Percentiles rank a stretch among this genome's conserved stretches.
Conservation (phyloP, 2,113 vertebrate genomes). For the Stomatorhinus ivindoensis region DNA sequence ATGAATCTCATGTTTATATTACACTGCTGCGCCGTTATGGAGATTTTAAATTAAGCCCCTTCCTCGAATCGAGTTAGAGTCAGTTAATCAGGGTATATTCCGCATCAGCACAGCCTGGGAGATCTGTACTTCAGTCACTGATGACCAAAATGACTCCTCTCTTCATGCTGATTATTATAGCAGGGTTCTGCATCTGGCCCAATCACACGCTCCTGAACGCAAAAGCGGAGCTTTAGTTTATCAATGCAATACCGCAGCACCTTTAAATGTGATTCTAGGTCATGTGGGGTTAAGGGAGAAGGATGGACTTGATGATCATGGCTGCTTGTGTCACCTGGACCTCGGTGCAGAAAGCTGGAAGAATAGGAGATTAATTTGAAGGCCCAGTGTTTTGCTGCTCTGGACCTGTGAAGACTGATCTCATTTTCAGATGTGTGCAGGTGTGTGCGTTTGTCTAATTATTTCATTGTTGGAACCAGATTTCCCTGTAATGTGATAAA, state of each 20-base stretch:
- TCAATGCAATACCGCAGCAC: neutral
- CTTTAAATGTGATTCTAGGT: neutral
- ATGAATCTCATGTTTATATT: slow-evolving; percentile 7
- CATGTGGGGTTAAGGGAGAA: neutral
- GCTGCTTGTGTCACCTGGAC: neutral
- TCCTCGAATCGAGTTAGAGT: neutral
- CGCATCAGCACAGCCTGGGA: neutral
- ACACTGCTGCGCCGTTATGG: neutral
- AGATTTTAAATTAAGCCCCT: neutral
- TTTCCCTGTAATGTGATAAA: too few species aligned
- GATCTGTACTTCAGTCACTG: neutral
- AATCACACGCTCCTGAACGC: neutral
- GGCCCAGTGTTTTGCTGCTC: neutral
- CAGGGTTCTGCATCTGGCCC: neutral
- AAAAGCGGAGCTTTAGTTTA: neutral
- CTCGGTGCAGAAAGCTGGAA: neutral
- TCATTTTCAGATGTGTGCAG: neutral
- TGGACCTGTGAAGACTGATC: neutral
- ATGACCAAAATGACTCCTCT: neutral
- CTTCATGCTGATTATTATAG: neutral
- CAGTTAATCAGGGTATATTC: neutral
- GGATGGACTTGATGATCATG: neutral
- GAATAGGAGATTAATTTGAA: neutral
- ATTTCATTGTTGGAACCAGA: too few species aligned
- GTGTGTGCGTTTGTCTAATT: neutral